Evolutionary conservation across 2,888 invertebrate species (phyloP), one percentile per base, ranked within the genome.

Genomic region (Cantharis rustica): DNA sequence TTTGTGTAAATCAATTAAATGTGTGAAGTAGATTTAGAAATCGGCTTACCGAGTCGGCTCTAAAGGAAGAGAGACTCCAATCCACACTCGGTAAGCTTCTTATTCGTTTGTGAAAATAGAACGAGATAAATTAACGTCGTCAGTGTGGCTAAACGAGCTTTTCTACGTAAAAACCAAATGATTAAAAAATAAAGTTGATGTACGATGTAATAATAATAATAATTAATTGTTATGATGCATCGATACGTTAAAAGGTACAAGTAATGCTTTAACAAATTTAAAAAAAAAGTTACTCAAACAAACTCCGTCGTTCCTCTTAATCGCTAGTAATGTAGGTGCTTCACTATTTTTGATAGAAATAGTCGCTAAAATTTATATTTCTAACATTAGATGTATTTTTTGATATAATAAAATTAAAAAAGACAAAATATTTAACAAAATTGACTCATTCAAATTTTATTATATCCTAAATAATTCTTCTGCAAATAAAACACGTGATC

Each of bases 261-360:
- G 71, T 72, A 75, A 72, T 77, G 77, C 77, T 77, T 77, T 77
- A 77, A 74, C 62, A 71, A 61, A 61, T 71, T n/a, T 26, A 26
- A 74, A 69, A 47, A 47, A 47, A 47, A 47, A 47, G 61, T 76
- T 72, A 77, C 72, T 75, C 77, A 47, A 72, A 72, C 47, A 66
- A 66, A 75, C 75, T 75, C 73, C 75, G 75, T 80, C 72, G 79
- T 80, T 80, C 79, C 79, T 80, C 69, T 68, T 73, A 73, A 75
- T 73, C 15, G 66, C 69, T 69, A 75, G 26, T 61, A 75, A 70
- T 20, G 70, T 80, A 79, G 80, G 76, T 73, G 79, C 80, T 80
- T 80, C 68, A 79, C 80, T 80, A 80, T 80, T 80, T 80, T 80
- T 80, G 80, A 80, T 80, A 80, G 80, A 74, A 74, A 77, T 75